A percentile compares a stretch with the other conserved stretches of the same genome.
phyloP scores from a whole-genome alignment of 2,888 invertebrate species.

The Ochropacha duplaris region DNA sequence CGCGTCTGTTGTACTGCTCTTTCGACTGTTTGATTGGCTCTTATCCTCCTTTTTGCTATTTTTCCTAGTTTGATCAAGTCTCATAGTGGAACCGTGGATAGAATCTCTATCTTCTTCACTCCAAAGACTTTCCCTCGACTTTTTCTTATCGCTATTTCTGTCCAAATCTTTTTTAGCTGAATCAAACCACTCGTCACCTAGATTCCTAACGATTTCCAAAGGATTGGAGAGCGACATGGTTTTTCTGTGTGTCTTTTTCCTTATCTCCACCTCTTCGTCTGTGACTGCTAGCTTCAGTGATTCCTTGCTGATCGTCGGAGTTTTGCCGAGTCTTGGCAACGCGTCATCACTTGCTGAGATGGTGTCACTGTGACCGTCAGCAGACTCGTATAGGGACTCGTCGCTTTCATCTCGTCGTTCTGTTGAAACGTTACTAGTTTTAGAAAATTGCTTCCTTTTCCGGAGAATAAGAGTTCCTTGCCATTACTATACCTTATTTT shows the following conservation, averaged over 20 bases:
- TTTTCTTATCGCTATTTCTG: slow-evolving; percentile 68
- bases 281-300: slow-evolving; percentile 74
- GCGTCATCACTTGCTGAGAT: slow-evolving; percentile 76
- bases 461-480: slow-evolving; percentile 36
- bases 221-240: slow-evolving; percentile 79
- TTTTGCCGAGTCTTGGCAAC: slow-evolving; percentile 62
- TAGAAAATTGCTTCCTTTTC: slow-evolving; percentile 13
- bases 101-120: slow-evolving; percentile 77
- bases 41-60: slow-evolving; percentile 73
- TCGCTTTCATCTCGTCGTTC: slow-evolving; percentile 78
- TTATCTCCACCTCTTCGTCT: slow-evolving; percentile 71
- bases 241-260: slow-evolving; percentile 72
- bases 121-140: slow-evolving; percentile 77
- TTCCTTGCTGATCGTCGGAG: slow-evolving; percentile 75
- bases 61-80: slow-evolving; percentile 65
- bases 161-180: slow-evolving; percentile 65
- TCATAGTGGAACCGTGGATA: slow-evolving; percentile 63
- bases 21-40: slow-evolving; percentile 52
- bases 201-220: slow-evolving; percentile 69
- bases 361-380: slow-evolving; percentile 74
- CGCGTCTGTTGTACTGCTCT: slow-evolving; percentile 59
- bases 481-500: slow-evolving; percentile 31
- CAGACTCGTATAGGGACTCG: slow-evolving; percentile 77
- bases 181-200: slow-evolving; percentile 78
- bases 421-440: slow-evolving; percentile 45